Conservation (phyloP, 2,888 invertebrate species). For the Lepidochitona cinerea region DNA sequence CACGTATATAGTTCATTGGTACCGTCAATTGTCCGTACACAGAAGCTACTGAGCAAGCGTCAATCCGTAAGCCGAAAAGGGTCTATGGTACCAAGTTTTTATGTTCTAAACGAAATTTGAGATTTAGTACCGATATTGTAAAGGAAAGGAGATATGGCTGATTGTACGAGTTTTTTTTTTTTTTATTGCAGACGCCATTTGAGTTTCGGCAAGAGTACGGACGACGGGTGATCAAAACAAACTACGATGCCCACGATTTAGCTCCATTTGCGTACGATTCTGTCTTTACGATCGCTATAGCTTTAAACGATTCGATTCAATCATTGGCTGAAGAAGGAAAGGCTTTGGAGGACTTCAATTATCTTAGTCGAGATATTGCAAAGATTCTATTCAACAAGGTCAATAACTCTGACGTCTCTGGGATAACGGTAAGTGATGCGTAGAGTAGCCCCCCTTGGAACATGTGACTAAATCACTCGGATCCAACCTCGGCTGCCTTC, state of each 20-base stretch:
- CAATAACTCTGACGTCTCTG: slow-evolving; percentile 9
- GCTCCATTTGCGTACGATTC: slow-evolving; percentile 19
- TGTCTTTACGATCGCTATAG: slow-evolving; percentile 18
- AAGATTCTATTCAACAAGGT: slow-evolving; percentile 8
- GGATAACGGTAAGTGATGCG: slow-evolving; percentile 12
- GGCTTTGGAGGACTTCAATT: slow-evolving; percentile 10
- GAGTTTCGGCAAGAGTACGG: slow-evolving; percentile 8
- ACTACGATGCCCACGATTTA: slow-evolving; percentile 11
- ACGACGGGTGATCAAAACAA: not conserved
- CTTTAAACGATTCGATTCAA: slow-evolving; percentile 3
- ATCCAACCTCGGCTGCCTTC: too few relatives aligned
- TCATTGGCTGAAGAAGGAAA: not conserved
- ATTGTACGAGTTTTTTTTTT: too few relatives aligned
- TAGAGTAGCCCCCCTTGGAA: too few relatives aligned
- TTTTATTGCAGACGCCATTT: slow-evolving; percentile 11
- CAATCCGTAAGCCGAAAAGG: too few relatives aligned
- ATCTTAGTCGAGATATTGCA: slow-evolving; percentile 11
- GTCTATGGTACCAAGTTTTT: too few relatives aligned
- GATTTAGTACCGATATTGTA: too few relatives aligned
- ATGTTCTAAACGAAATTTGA: too few relatives aligned
- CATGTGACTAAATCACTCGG: too few relatives aligned
- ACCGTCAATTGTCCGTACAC: too few relatives aligned
- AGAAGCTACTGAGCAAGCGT: too few relatives aligned
- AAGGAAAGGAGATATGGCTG: too few relatives aligned
- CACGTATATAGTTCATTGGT: too few relatives aligned